phyloP scores from a whole-genome alignment of 2,888 invertebrate genomes.

The Sialis fuliginosa region DNA sequence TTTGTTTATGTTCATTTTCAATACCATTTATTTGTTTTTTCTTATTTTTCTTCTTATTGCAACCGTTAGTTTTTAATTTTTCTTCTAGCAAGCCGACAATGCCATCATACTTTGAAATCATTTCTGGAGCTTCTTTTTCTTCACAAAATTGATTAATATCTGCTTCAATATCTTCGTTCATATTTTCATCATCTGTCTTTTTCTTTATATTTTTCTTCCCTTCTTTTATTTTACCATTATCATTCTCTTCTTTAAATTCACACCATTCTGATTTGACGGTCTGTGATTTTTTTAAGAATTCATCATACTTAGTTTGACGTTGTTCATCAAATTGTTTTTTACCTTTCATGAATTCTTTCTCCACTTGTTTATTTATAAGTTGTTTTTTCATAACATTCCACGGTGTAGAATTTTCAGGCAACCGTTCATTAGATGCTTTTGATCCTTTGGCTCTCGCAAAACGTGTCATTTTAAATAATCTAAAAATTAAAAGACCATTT shows the following conservation, averaged over 20 bases:
- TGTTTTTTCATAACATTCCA: slow-evolving; percentile 56
- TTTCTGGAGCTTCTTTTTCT: not conserved
- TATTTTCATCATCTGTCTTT: slow-evolving; percentile 2
- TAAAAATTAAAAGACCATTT: not conserved
- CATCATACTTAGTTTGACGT: slow-evolving; percentile 27
- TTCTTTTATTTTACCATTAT: slow-evolving; percentile 6
- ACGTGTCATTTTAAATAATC: slow-evolving; percentile 40
- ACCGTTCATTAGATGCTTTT: slow-evolving; percentile 50
- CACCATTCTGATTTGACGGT: slow-evolving; percentile 34
- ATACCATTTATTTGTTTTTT: slow-evolving; percentile 4
- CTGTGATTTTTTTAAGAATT: slow-evolving; percentile 29
- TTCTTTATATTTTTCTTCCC: slow-evolving; percentile 5
- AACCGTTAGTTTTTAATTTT: no score
- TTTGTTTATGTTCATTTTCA: slow-evolving; percentile 1
- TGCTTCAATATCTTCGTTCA: slow-evolving; percentile 4
- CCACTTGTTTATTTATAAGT: slow-evolving; percentile 31
- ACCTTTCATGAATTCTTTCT: slow-evolving; percentile 29
- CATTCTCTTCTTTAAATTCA: slow-evolving; percentile 24
- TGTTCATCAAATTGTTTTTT: slow-evolving; percentile 23
- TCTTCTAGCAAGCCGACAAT: no score
- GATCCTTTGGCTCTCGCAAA: slow-evolving; percentile 60
- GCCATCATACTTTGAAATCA: no score
- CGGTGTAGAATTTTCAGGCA: slow-evolving; percentile 50
- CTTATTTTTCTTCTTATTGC: slow-evolving; percentile 4
- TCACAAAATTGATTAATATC: not conserved